Base-by-base conservation (phyloP, 1,140 invertebrate genomes). In the Calliphora vicina region DNA sequence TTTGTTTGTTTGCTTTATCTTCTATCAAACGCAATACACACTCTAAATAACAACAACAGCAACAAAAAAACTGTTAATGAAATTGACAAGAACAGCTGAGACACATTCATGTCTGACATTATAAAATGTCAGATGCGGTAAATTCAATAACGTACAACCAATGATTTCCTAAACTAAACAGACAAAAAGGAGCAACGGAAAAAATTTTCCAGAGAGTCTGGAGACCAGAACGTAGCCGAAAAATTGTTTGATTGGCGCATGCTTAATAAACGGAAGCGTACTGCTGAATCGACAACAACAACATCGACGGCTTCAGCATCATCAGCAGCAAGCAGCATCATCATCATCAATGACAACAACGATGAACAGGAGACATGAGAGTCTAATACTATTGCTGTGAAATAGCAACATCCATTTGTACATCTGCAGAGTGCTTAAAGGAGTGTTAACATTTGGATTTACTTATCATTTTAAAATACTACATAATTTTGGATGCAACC, bases 161-260 rank as follows among this genome's bases (percentile, higher is more conserved):
- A 72, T 25, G 20, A 25, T 50, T 57, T 17, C n/a, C 82, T 35
- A 35, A 35, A 35, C 35, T 35, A 6, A 35, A 35, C 0, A 35
- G 35, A 35, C 35, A 35, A 35, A 35, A 35, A 35, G 35, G 35
- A 35, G 35, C 10, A 35, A 35, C 6, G 10, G 6, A 35, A 35
- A 35, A 35, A 35, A 35, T 35, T 35, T 2, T 8, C 25, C n/a
- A 43, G n/a, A 80, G 13, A 26, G 23, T 15, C n/a, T 9, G 57
- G 35, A 61, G 20, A 81, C 0, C 23, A 27, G 27, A 81, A 81
- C 13, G 4, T 17, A 35, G 50, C 57, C 15, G 76, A 81, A 67
- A 81, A 74, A 81, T n/a, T 81, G 83, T 83, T 83, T 72, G 83
- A 83, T 45, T 27, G 35, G 80, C 76, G 78, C 78, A 81, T 83